A percentile compares a stretch with the other conserved stretches of the same genome.
Conservation (phyloP, 2,888 invertebrate genomes). For the Ditylenchus weischeri region DNA sequence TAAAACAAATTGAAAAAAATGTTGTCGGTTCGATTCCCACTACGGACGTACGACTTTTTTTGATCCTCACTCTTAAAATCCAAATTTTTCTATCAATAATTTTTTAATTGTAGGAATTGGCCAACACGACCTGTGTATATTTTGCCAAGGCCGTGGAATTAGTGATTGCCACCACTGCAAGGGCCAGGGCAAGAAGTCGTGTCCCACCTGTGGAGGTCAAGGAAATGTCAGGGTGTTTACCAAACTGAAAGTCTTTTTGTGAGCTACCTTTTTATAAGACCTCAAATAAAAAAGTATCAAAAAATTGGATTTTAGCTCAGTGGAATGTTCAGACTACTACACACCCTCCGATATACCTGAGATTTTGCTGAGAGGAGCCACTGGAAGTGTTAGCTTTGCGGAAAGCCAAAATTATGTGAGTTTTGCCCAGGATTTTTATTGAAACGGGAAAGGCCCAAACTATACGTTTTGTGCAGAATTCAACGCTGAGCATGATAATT, state of each 20-base stretch:
- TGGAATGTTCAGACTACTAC: constrained; percentile 52
- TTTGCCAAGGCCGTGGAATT: constrained; percentile 55
- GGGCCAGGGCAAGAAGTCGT: constrained; percentile 57
- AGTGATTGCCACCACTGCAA: constrained; percentile 57
- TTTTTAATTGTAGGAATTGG: constrained; percentile 43
- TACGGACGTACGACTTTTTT: no score
- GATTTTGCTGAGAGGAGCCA: constrained; percentile 37
- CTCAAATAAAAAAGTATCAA: not conserved
- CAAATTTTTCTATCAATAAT: no score
- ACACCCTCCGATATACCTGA: constrained; percentile 54
- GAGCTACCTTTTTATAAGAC: constrained; percentile 24
- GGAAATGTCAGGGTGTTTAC: constrained; percentile 51
- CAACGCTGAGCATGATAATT: no score
- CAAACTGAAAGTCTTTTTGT: constrained; percentile 57
- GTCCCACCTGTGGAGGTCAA: constrained; percentile 52
- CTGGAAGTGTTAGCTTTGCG: constrained; percentile 44
- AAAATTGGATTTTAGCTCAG: constrained; percentile 39
- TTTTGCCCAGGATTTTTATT: constrained; percentile 20
- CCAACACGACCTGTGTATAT: constrained; percentile 55
- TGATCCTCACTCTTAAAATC: no score
- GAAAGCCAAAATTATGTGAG: constrained; percentile 50
- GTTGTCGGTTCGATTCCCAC: no score
- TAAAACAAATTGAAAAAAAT: no score
- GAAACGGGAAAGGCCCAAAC: not conserved
- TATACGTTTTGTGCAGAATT: no score